These are phyloP conservation scores for Chaetogeoica ovagalla DNA, from an alignment of 2,888 invertebrate species.

Conservation along the genomic window DNA sequence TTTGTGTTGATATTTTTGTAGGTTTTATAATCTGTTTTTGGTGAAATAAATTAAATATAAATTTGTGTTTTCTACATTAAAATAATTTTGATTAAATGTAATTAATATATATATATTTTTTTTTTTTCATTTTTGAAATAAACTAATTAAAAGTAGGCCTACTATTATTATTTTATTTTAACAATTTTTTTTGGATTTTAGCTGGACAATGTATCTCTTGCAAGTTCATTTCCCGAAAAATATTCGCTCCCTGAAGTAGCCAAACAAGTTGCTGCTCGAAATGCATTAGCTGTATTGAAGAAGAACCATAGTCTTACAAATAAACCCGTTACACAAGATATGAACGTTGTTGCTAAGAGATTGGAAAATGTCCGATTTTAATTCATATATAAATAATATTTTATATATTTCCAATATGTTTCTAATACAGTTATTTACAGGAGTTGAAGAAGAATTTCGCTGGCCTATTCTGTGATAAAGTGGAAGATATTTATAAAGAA, in stretches of 20 bases:
- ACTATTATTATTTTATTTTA: background rate
- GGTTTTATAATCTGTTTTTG: no score
- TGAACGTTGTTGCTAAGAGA: slow-evolving; percentile 20
- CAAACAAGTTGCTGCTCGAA: slow-evolving; percentile 43
- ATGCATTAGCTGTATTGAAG: slow-evolving; percentile 25
- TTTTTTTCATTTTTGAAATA: no score
- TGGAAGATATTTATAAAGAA: slow-evolving; percentile 46
- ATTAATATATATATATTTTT: no score
- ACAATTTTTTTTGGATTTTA: background rate
- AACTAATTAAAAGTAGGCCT: no score
- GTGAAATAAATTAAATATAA: no score
- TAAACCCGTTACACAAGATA: slow-evolving; percentile 12
- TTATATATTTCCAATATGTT: background rate
- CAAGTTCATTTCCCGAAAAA: slow-evolving; percentile 49
- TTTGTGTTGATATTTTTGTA: no score
- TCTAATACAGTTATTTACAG: background rate
- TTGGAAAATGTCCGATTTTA: slow-evolving; percentile 28
- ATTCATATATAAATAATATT: background rate
- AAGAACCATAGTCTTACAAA: slow-evolving; percentile 3
- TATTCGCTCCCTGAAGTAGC: slow-evolving; percentile 45
- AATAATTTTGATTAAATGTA: no score
- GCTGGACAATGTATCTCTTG: slow-evolving; percentile 29
- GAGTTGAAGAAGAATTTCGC: slow-evolving; percentile 45
- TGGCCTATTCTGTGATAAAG: slow-evolving; percentile 42
- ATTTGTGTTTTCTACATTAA: no score